These are phyloP conservation scores for Thermophis baileyi DNA, from an alignment of 2,113 vertebrate species.

Conservation along the genomic window DNA sequence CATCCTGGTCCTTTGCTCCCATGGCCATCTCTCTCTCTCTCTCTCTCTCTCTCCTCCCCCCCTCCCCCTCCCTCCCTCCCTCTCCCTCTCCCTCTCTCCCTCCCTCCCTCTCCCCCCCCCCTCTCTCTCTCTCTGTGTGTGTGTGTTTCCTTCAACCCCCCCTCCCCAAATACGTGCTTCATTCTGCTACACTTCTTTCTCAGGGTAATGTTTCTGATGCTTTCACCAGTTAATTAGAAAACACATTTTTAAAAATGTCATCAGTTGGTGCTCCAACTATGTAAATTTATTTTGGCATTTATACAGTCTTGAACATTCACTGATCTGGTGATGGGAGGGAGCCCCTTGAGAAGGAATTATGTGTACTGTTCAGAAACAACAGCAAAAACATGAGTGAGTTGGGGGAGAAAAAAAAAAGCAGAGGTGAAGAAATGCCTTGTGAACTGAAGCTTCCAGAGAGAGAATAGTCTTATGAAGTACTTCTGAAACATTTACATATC, in stretches of 20 bases:
- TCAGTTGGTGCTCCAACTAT: conserved; percentile 4
- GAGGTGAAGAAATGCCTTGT: not conserved
- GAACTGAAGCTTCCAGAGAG: not conserved
- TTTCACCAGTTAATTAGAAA: conserved; percentile 50
- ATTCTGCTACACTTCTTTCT: conserved; percentile 35
- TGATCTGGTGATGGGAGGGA: conserved; percentile 31
- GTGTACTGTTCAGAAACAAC: conserved; percentile 27
- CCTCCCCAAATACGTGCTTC: conserved; percentile 26
- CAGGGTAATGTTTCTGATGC: conserved; percentile 54
- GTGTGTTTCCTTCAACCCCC: too few species aligned
- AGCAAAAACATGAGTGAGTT: not conserved
- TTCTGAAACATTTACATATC: not conserved
- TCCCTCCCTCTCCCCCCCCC: too few species aligned
- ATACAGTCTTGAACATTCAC: conserved; percentile 38
- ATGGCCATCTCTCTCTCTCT: not conserved
- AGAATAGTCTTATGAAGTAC: not conserved
- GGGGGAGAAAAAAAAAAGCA: not conserved
- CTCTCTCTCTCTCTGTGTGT: too few species aligned
- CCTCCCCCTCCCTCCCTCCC: too few species aligned
- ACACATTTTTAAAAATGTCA: conserved; percentile 44
- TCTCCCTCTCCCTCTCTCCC: too few species aligned
- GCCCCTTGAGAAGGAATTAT: conserved; percentile 21
- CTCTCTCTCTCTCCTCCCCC: too few species aligned
- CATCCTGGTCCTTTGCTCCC: conserved; percentile 27
- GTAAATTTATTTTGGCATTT: conserved; percentile 49